phyloP scores from a whole-genome alignment of 2,113 vertebrate genomes.

The Heteronetta atricapilla region DNA sequence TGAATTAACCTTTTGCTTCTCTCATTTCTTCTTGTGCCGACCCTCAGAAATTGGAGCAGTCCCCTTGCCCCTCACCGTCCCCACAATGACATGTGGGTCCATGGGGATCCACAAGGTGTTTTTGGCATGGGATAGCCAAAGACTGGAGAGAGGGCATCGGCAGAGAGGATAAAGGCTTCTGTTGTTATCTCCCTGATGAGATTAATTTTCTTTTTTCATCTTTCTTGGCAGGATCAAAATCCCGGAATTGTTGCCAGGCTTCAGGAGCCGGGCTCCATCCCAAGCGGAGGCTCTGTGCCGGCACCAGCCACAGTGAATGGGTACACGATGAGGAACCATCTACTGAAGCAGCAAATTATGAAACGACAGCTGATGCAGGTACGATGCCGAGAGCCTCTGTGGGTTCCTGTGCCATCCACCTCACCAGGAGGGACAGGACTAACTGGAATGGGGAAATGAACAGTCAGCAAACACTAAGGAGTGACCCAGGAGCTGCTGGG shows the following conservation, averaged over 20 bases:
- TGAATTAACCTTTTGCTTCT: constrained; percentile 21
- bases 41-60: background rate
- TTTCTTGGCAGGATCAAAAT: constrained; percentile 75
- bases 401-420: background rate
- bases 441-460: constrained; percentile 12
- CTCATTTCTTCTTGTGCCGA: background rate
- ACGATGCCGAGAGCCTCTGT: background rate
- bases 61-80: background rate
- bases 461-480: constrained; percentile 10
- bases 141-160: background rate
- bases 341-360: constrained; percentile 80
- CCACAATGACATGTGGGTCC: background rate
- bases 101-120: background rate
- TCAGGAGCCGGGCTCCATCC: constrained; percentile 73
- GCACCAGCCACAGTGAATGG: constrained; percentile 63
- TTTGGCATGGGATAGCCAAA: constrained; percentile 19
- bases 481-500: background rate
- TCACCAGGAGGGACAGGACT: constrained; percentile 5
- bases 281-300: constrained; percentile 48
- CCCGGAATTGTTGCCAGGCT: constrained; percentile 77
- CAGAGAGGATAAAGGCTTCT: constrained; percentile 1
- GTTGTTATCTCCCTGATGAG: constrained; percentile 31
- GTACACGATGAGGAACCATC: constrained; percentile 74
- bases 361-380: constrained; percentile 72
- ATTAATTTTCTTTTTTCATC: constrained; percentile 47